Evolutionary conservation across 2,797 vertebrate genomes (phyloP).

Genomic region (Acanthis flammea): DNA sequence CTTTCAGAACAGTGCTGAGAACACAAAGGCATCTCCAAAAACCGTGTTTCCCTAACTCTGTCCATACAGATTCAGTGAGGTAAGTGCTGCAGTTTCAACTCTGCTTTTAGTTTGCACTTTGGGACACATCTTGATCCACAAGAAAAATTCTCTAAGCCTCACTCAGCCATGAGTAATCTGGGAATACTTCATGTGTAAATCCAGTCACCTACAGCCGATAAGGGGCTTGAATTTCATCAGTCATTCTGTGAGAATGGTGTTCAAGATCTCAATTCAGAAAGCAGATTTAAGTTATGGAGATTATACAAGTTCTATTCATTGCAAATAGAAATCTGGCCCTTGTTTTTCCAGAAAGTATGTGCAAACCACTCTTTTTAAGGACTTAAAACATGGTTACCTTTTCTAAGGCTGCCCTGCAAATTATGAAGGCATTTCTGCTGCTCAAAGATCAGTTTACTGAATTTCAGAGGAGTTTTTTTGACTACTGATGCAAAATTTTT

Average conservation of each 20-base stretch:
- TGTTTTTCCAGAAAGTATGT: not conserved
- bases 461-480: not conserved
- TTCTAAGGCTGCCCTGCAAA: not conserved
- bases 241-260: not conserved
- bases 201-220: not conserved
- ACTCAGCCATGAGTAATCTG: not conserved
- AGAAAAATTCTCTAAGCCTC: not conserved
- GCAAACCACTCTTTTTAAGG: not conserved
- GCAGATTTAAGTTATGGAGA: not conserved
- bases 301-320: not conserved
- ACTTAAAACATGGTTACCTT: not conserved
- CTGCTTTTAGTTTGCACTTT: not conserved
- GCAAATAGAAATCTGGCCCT: not conserved
- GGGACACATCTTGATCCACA: not conserved
- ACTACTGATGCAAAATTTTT: not conserved
- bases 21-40: not conserved
- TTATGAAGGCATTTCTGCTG: not conserved
- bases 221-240: not conserved
- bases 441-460: not conserved
- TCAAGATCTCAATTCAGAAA: not conserved
- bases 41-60: not conserved
- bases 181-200: not conserved
- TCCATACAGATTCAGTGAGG: not conserved
- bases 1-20: not conserved
- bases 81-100: not conserved